phyloP scores from a whole-genome alignment of 1,140 invertebrate species.

The Brachionus angularis region DNA sequence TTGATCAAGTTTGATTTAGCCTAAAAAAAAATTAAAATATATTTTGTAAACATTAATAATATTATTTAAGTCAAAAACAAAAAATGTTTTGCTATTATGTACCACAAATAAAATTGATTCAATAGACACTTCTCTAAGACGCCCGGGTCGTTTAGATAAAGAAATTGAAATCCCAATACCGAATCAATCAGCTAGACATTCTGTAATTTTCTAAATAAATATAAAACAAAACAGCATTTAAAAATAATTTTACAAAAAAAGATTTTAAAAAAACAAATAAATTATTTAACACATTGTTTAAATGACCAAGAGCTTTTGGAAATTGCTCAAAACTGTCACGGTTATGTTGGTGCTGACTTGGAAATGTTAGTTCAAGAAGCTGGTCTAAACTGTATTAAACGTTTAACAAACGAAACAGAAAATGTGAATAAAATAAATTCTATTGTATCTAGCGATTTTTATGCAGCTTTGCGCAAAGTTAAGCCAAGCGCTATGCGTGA shows the following conservation, averaged over 20 bases:
- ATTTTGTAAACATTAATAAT: conserved; percentile 61
- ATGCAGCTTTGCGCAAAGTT: conserved; percentile 66
- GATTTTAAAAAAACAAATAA: conserved; percentile 50
- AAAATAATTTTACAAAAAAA: conserved; percentile 45
- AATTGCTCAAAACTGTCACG: conserved; percentile 71
- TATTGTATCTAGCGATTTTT: conserved; percentile 55
- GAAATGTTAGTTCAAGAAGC: conserved; percentile 67
- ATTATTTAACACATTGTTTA: conserved; percentile 59
- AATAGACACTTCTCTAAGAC: conserved; percentile 82
- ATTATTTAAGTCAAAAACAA: background rate
- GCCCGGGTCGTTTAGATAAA: conserved; percentile 85
- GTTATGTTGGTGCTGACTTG: conserved; percentile 82
- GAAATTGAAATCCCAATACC: conserved; percentile 91
- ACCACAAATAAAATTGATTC: conserved; percentile 89
- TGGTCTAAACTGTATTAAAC: conserved; percentile 44
- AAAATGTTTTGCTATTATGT: conserved; percentile 71
- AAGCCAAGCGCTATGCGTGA: conserved; percentile 85
- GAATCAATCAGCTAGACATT: conserved; percentile 54
- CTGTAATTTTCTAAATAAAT: conserved; percentile 60
- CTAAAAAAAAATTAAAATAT: conserved; percentile 60
- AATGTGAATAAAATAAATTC: conserved; percentile 43
- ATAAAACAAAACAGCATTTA: background rate
- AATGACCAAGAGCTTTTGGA: conserved; percentile 61
- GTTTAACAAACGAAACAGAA: conserved; percentile 59
- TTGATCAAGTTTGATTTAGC: conserved; percentile 67